These are phyloP conservation scores for Sipunculus nudus DNA, from an alignment of 2,888 invertebrate species.

Conservation along the genomic window DNA sequence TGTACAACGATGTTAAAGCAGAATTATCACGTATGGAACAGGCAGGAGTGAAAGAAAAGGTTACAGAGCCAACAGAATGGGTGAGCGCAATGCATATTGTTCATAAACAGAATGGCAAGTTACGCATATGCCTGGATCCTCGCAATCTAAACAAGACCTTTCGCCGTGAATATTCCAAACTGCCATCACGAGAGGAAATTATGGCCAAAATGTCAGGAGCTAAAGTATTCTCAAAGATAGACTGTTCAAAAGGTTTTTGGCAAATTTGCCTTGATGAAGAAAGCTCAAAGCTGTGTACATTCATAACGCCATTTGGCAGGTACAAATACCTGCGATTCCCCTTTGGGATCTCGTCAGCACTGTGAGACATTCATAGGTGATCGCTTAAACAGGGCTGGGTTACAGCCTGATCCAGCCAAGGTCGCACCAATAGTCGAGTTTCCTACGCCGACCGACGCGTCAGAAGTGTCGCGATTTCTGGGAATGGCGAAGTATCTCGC, in stretches of 20 bases:
- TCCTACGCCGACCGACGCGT: no score
- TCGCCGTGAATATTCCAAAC: constrained; percentile 33
- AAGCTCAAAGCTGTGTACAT: constrained; percentile 19
- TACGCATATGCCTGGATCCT: constrained; percentile 42
- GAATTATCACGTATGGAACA: no score
- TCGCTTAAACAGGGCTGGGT: no score
- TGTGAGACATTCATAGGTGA: no score
- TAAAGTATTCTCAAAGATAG: constrained; percentile 32
- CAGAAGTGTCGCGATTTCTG: no score
- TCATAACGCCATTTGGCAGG: constrained; percentile 34
- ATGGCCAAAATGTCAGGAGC: constrained; percentile 29
- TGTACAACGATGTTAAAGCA: no score
- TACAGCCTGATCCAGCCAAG: no score
- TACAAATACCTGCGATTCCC: constrained; percentile 16
- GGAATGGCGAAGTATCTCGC: no score
- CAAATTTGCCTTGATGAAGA: constrained; percentile 29
- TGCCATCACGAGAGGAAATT: constrained; percentile 39
- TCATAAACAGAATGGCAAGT: constrained; percentile 34
- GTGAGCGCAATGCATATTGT: constrained; percentile 37
- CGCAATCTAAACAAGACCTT: constrained; percentile 38
- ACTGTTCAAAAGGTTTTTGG: constrained; percentile 38
- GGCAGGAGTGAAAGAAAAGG: constrained; percentile 28
- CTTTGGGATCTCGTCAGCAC: constrained; percentile 9
- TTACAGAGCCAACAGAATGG: constrained; percentile 42
- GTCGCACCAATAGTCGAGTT: no score